phyloP scores from a whole-genome alignment of 1,140 invertebrate species.

The Heliconius nattereri region DNA sequence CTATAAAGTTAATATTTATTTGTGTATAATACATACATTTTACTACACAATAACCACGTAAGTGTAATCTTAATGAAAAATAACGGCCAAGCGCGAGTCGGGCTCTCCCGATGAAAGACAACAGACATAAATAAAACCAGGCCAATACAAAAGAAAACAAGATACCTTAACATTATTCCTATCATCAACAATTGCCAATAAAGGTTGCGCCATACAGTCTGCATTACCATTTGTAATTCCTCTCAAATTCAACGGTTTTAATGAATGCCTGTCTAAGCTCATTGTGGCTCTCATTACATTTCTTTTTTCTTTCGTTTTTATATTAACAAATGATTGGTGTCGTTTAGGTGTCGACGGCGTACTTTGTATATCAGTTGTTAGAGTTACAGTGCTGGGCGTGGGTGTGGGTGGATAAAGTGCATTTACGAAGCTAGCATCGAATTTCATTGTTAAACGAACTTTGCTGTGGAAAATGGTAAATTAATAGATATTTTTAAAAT shows the following conservation, averaged over 20 bases:
- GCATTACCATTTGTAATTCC: conserved; percentile 64
- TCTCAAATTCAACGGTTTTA: conserved; percentile 70
- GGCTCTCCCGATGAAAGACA: too few relatives aligned
- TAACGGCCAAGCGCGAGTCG: too few relatives aligned
- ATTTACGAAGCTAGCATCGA: conserved; percentile 68
- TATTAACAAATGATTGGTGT: conserved; percentile 60
- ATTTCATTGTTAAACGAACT: conserved; percentile 66
- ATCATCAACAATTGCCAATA: conserved; percentile 70
- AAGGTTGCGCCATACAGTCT: conserved; percentile 49
- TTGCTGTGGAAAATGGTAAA: conserved; percentile 48
- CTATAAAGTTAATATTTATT: too few relatives aligned
- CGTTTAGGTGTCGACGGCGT: conserved; percentile 46
- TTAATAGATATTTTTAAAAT: neutral
- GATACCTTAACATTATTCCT: conserved; percentile 72
- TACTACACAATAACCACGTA: neutral
- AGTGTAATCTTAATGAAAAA: too few relatives aligned
- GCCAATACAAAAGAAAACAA: too few relatives aligned
- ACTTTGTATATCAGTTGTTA: neutral
- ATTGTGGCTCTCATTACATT: conserved; percentile 53
- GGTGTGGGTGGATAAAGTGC: conserved; percentile 52
- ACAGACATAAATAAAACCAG: too few relatives aligned
- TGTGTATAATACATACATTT: neutral
- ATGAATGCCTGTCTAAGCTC: conserved; percentile 62
- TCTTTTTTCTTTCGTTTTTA: conserved; percentile 44
- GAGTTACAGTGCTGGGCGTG: conserved; percentile 42